Base-by-base conservation (phyloP, 2,888 invertebrate genomes). In the Heliothis peltigera region DNA sequence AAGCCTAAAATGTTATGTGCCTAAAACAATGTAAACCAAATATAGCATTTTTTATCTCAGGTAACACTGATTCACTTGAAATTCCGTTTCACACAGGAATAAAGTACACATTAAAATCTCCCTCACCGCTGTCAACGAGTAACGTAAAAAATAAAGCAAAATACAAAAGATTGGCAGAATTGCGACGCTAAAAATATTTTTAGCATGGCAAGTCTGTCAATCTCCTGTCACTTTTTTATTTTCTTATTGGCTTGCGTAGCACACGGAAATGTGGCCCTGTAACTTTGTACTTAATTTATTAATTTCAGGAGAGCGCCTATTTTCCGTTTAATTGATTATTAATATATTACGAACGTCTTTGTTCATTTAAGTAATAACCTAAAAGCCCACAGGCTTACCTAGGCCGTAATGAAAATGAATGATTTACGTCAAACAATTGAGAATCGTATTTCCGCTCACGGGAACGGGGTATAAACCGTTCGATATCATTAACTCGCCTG, bases 401-500 rank as follows among this genome's bases (percentile, higher is more conserved):
- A 25, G 25, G 44, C 35, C 22, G 18, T 74, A 74, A 64, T 73
- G 64, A 52, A 74, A 69, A 72, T 73, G 35, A 73, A 74, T 54
- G 74, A 64, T 69, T 69, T 51, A 52, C 47, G 53, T 59, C 44
- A 70, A 64, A 70, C 56, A 69, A 64, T 61, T 58, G 44, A 21
- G 35, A 62, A 75, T 58, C 61, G 43, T 70, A 65, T 75, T 70
- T 65, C 70, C 64, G 56, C 19, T 74, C 32, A 44, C 42, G 39
- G 59, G 17, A 55, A 35, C 65, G 70, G 64, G 64, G 39, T 43
- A 64, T 55, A 70, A 75, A 59, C 54, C 52, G 51, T 57, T 74
- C 64, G 60, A 75, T 74, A 68, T 69, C 63, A 68, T 68, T 64
- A 73, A 53, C 56, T 69, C 25, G 52, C 19, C 58, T 64, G 64